Base-by-base conservation (phyloP, 2,888 invertebrate species). In the Lithophane ornitopus region DNA sequence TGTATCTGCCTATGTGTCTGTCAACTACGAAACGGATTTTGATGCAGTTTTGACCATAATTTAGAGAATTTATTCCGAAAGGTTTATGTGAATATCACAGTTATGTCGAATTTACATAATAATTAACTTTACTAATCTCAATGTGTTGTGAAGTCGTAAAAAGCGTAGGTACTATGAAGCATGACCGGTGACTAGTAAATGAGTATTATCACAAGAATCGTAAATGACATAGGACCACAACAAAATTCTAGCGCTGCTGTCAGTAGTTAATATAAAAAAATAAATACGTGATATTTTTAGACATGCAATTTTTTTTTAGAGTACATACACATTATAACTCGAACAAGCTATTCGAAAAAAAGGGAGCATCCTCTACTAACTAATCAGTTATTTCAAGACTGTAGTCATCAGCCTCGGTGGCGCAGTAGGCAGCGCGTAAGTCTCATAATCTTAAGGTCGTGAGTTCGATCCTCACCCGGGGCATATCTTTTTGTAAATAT, bases 401-500 rank as follows among this genome's bases (percentile, higher is more conserved):
- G 0, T 0, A 0, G 0, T 0, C 11, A 84, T 52, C 69, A 26
- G 98, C 98, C 98, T 98, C 97, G 97, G 97, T 98, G 97, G 98
- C 98, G 98, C 98, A 98, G 98, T 98, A 97, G 98, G 98, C 97
- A 98, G 98, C 98, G 98, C 98, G 98, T 98, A 97, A 98, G 98
- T 98, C 98, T 98, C 98, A 98, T 98, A 98, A 98, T 98, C 98
- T 98, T 97, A 98, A 98, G 98, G 98, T 98, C 98, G 98, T 87
- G 87, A 85, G 87, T 87, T 87, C 88, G 84, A 87, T 87, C 87
- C 88, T 88, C 85, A 87, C 88, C 87, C 85, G 88, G 88, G 84
- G 81, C 82, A 83, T 59, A 83, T 66, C 81, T 83, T 83, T 83
- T 83, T 77, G 77, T 75, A 16, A 12, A 41, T 39, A 14, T 11